Evolutionary conservation across 2,797 vertebrate genomes (phyloP).

Genomic region (Chloroceryle inda): DNA sequence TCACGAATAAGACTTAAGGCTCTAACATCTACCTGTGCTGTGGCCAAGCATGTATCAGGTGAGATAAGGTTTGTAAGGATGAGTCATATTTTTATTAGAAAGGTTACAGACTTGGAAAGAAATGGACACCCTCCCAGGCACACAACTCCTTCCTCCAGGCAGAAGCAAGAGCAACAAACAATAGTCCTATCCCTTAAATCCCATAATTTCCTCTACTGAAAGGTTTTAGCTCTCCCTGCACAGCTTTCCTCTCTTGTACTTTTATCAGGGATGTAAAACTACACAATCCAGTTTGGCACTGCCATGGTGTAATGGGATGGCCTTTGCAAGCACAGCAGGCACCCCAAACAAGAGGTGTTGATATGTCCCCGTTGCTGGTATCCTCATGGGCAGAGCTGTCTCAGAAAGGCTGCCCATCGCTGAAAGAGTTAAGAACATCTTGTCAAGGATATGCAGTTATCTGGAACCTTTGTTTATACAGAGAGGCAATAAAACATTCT

Average conservation of each 20-base stretch:
- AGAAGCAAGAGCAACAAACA: not conserved
- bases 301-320: not conserved
- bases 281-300: not conserved
- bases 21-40: not conserved
- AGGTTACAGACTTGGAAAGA: not conserved
- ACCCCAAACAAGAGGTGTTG: not conserved
- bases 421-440: conserved; percentile 73
- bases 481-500: conserved; percentile 72
- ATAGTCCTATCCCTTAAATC: not conserved
- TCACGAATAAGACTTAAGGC: not conserved
- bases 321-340: not conserved
- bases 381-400: not conserved
- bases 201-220: not conserved
- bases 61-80: not conserved
- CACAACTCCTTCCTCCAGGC: not conserved
- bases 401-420: not conserved
- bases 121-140: not conserved
- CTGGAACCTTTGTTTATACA: conserved; percentile 74
- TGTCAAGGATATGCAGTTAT: conserved; percentile 60
- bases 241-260: not conserved
- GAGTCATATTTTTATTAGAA: not conserved
- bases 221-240: not conserved
- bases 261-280: not conserved
- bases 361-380: not conserved
- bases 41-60: not conserved